Base-by-base conservation (phyloP, 2,888 invertebrate species). In the Bibio marci region DNA sequence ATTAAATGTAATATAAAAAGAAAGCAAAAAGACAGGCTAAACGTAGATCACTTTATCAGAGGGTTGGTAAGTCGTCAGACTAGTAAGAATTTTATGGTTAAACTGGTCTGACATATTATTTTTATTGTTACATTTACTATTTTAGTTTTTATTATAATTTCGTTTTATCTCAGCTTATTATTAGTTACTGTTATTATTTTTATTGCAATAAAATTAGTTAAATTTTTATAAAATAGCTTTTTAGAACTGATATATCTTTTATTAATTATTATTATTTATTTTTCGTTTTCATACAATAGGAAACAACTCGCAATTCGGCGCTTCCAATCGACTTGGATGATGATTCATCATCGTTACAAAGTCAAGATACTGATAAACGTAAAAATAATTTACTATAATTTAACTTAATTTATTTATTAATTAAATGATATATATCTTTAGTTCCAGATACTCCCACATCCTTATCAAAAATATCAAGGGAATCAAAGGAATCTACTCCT, bases 241-340 rank as follows among this genome's bases (percentile, higher is more conserved):
- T n/a, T n/a, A n/a, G n/a, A n/a, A n/a, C n/a, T n/a, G n/a, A n/a
- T n/a, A n/a, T n/a, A n/a, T n/a, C n/a, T n/a, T n/a, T n/a, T n/a
- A n/a, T n/a, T n/a, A n/a, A n/a, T n/a, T n/a, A n/a, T n/a, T n/a
- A n/a, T n/a, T n/a, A n/a, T n/a, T n/a, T n/a, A n/a, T n/a, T n/a
- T n/a, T n/a, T n/a, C n/a, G n/a, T n/a, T n/a, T n/a, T n/a, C n/a
- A 55, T 55, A 58, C 22, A 65, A 41, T 60, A 85, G 86, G 85
- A 86, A 76, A 81, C 80, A 76, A 81, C 80, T 68, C 85, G 85
- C 73, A 79, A 78, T 63, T 83, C 85, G 56, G 83, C 83, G 69
- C 76, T 80, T 67, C 83, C 79, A 57, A 78, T 83, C 76, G 83
- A 83, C 69, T 72, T 80, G 74, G 86, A 85, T 80, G 86, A 86